These are phyloP conservation scores for Ectropis grisescens DNA, from an alignment of 1,140 invertebrate genomes.

Conservation along the genomic window DNA sequence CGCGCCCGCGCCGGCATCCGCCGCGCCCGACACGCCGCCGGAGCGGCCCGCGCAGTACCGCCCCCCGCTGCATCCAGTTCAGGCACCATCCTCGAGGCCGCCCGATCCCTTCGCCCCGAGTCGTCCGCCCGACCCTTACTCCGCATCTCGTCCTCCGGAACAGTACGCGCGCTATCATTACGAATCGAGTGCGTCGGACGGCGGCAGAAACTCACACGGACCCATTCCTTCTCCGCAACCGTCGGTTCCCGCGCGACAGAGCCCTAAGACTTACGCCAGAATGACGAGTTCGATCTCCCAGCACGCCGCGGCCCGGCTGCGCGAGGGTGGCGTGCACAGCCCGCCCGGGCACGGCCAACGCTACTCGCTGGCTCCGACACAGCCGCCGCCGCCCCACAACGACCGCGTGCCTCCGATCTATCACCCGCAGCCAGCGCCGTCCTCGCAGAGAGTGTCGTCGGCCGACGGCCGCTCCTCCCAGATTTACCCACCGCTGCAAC, in stretches of 20 bases:
- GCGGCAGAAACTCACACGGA: constrained; percentile 33
- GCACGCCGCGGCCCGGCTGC: constrained; percentile 34
- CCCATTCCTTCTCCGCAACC: constrained; percentile 44
- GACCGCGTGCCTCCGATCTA: constrained; percentile 57
- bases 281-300: constrained; percentile 43
- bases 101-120: constrained; percentile 37
- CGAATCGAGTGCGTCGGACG: constrained; percentile 33
- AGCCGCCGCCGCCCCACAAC: constrained; percentile 49
- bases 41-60: constrained; percentile 35
- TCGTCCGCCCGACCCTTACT: constrained; percentile 47
- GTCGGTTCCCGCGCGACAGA: constrained; percentile 39
- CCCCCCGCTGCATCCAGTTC: constrained; percentile 34
- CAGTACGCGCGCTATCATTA: constrained; percentile 43
- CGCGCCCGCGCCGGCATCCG: constrained; percentile 10
- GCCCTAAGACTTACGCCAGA: constrained; percentile 50
- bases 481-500: constrained; percentile 30
- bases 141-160: constrained; percentile 42
- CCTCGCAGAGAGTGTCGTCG: constrained; percentile 25
- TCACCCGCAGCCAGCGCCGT: constrained; percentile 37
- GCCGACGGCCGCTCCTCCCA: constrained; percentile 32
- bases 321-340: constrained; percentile 37
- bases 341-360: constrained; percentile 34
- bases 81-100: constrained; percentile 38
- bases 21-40: constrained; percentile 21
- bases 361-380: constrained; percentile 33